Base-by-base conservation (phyloP, 2,888 invertebrate species). In the Hemistola chrysoprasaria region DNA sequence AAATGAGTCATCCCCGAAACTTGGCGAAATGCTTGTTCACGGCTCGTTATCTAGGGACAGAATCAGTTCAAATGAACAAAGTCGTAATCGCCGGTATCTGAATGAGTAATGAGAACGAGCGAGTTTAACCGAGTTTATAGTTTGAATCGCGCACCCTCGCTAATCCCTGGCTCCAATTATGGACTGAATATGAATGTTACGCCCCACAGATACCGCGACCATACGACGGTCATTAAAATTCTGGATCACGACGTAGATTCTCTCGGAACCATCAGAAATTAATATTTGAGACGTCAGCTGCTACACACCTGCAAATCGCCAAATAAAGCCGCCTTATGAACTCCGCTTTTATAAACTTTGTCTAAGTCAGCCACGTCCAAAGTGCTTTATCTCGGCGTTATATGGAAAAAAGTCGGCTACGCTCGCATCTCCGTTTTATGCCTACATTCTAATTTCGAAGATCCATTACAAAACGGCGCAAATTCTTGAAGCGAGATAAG, bases 261-360 rank as follows among this genome's bases (percentile, higher is more conserved):
- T 56, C 62, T 55, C 56, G 62, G 62, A 77, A 74, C 73, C 78
- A 76, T 78, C 70, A 78, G 70, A 78, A 77, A 83, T 81, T 83
- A 82, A 83, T 81, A 83, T 77, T 72, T 48, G 62, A 70, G 69
- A 65, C 77, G 80, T 70, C 85, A 81, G 80, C 75, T 81, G 79
- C 58, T 74, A 67, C 63, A 70, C 78, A 82, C 79, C 83, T 80
- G 81, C 70, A 73, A 75, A 76, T 78, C 69, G 65, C 66, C 74
- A 78, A 80, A 82, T 83, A 82, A 80, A 80, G 78, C 69, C 69
- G 73, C 70, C 74, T 82, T 80, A 81, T 80, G 71, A 83, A 78
- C 77, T 80, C 75, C 53, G 71, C 74, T 78, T 76, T 79, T 72
- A 77, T 69, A 81, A 80, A 81, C 62, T 76, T 77, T 72, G 62